Conservation (phyloP, 2,888 invertebrate genomes). For the Luffia ferchaultella region DNA sequence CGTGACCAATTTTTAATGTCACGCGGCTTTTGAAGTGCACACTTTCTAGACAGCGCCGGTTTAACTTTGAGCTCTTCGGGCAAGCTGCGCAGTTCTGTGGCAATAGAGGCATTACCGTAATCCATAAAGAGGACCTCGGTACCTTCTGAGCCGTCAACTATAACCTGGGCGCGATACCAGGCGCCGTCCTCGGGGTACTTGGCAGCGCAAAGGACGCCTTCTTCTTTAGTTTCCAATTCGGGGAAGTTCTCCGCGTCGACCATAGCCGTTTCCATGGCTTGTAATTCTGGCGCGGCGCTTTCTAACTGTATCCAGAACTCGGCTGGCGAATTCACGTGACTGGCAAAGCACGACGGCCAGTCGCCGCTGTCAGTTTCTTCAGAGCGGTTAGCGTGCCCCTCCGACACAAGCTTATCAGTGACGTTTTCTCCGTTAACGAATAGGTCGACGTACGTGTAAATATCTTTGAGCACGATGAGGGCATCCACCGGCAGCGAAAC, state of each 20-base stretch:
- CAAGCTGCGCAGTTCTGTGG: constrained; percentile 64
- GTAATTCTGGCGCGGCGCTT: constrained; percentile 61
- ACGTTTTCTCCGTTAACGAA: constrained; percentile 68
- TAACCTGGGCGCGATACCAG: constrained; percentile 74
- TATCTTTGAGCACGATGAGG: constrained; percentile 65
- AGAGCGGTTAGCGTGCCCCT: constrained; percentile 64
- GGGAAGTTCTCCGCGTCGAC: constrained; percentile 62
- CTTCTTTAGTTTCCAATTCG: constrained; percentile 44
- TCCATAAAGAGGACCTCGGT: constrained; percentile 74
- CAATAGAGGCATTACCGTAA: constrained; percentile 70
- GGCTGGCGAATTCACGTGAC: constrained; percentile 75
- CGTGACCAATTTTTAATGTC: constrained; percentile 70
- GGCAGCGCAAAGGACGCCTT: constrained; percentile 70
- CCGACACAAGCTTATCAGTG: constrained; percentile 66
- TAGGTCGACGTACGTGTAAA: constrained; percentile 71
- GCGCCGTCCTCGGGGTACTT: constrained; percentile 70
- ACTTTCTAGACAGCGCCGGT: constrained; percentile 69
- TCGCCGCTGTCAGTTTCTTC: constrained; percentile 60
- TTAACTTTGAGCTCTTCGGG: constrained; percentile 67
- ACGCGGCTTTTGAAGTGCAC: constrained; percentile 67
- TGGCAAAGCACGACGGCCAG: constrained; percentile 72
- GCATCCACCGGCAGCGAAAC: constrained; percentile 56
- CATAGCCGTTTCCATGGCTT: constrained; percentile 66
- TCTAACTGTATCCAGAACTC: constrained; percentile 85
- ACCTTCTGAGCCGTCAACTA: constrained; percentile 61